These are phyloP conservation scores for Diachasmimorpha longicaudata DNA, from an alignment of 1,140 invertebrate genomes.

Conservation along the genomic window DNA sequence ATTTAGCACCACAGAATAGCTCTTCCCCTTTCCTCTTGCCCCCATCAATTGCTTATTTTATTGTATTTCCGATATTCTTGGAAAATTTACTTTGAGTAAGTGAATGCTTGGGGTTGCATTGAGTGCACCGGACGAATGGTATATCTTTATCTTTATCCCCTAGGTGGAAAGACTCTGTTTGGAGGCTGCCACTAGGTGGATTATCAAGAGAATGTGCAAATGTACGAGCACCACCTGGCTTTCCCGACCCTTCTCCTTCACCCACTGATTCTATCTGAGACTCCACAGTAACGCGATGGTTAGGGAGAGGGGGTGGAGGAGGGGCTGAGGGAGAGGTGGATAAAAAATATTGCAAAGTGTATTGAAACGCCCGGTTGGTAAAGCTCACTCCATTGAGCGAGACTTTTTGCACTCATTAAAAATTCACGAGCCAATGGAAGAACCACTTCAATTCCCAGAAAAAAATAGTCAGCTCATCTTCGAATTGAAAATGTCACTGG, in stretches of 20 bases:
- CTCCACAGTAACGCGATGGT: not conserved
- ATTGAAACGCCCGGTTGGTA: not conserved
- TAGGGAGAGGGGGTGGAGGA: too few relatives aligned
- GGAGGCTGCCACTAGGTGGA: not conserved
- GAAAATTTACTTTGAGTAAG: constrained; percentile 19
- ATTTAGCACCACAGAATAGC: not conserved
- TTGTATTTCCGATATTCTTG: not conserved
- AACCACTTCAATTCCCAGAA: not conserved
- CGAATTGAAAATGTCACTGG: not conserved
- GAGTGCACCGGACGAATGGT: not conserved
- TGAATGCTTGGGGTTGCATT: constrained; percentile 11
- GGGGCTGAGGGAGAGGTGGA: not conserved
- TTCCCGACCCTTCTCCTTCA: not conserved
- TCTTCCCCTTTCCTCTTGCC: not conserved
- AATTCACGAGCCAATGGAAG: not conserved
- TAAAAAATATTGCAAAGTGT: not conserved
- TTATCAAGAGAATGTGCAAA: not conserved
- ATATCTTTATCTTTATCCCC: not conserved
- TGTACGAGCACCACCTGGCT: not conserved
- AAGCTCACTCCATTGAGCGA: not conserved
- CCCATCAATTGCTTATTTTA: not conserved
- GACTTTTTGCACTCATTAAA: not conserved
- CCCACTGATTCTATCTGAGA: not conserved
- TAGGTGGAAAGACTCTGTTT: not conserved
- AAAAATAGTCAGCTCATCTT: not conserved